Evolutionary conservation across 2,888 invertebrate species (phyloP).

Genomic region (Arrhopalites spinosus): DNA sequence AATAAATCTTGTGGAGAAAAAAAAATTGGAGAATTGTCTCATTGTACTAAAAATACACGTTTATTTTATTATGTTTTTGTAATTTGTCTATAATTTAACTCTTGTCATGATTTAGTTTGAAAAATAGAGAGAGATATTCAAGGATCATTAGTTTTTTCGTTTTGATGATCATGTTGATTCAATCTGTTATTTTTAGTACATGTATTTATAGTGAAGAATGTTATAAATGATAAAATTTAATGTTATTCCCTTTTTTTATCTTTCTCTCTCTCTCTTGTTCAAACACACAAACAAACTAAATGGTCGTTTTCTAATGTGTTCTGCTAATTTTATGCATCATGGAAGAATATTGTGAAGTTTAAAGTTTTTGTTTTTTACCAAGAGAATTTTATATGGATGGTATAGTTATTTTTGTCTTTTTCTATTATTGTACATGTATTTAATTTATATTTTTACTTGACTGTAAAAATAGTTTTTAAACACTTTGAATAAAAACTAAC

Average conservation of each 20-base stretch:
- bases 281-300: no score
- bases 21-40: neutral
- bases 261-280: no score
- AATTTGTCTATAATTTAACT: neutral
- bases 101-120: neutral
- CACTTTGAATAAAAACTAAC: no score
- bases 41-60: neutral
- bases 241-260: no score
- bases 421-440: neutral
- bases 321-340: slow-evolving; percentile 3
- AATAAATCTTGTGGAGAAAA: no score
- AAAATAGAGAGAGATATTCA: neutral
- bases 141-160: slow-evolving; percentile 7
- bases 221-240: no score
- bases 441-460: neutral
- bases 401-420: neutral
- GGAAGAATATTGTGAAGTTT: neutral
- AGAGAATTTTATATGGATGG: neutral
- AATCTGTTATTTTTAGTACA: neutral
- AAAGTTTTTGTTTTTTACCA: neutral
- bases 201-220: no score
- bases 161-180: slow-evolving; percentile 1
- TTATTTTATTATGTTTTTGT: no score
- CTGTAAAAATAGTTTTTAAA: neutral
- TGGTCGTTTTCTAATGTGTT: neutral